Conservation (phyloP, 2,113 vertebrate species). For the Gymnorhina tibicen region DNA sequence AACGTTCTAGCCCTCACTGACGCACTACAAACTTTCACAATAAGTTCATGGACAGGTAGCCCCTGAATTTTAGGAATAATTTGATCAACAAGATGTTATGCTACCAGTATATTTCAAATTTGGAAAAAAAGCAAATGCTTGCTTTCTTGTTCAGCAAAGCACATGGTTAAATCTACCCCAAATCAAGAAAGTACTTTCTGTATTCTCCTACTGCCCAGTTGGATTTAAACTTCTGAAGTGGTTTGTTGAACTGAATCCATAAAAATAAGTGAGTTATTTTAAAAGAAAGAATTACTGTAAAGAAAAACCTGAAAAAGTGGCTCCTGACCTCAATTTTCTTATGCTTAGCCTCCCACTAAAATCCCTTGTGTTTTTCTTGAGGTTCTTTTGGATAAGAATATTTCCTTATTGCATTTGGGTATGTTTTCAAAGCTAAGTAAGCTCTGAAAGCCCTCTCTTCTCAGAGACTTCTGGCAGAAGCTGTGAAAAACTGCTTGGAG, state of each 20-base stretch:
- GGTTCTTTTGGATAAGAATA: conserved; percentile 25
- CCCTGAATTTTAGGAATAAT: background rate
- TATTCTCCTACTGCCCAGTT: background rate
- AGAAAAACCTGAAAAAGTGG: background rate
- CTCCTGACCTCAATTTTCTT: conserved; percentile 24
- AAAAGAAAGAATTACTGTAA: background rate
- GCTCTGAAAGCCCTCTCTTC: background rate
- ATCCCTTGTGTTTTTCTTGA: conserved; percentile 27
- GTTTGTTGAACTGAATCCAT: conserved; percentile 9
- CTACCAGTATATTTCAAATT: background rate
- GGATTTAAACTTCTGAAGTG: background rate
- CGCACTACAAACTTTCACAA: background rate
- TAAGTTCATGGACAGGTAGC: background rate
- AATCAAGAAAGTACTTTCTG: background rate
- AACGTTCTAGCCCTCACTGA: accelerated
- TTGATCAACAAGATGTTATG: background rate
- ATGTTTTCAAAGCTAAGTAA: conserved; percentile 15
- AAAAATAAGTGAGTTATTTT: conserved; percentile 29
- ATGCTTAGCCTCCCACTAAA: background rate
- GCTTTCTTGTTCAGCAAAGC: background rate
- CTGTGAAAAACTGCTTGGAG: background rate
- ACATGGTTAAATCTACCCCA: background rate
- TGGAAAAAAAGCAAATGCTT: background rate
- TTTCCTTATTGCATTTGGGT: conserved; percentile 12
- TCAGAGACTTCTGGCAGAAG: background rate